A percentile compares a stretch with the other conserved stretches of the same genome.
phyloP scores from a whole-genome alignment of 2,888 invertebrate species.

The Schizaphis graminum region DNA sequence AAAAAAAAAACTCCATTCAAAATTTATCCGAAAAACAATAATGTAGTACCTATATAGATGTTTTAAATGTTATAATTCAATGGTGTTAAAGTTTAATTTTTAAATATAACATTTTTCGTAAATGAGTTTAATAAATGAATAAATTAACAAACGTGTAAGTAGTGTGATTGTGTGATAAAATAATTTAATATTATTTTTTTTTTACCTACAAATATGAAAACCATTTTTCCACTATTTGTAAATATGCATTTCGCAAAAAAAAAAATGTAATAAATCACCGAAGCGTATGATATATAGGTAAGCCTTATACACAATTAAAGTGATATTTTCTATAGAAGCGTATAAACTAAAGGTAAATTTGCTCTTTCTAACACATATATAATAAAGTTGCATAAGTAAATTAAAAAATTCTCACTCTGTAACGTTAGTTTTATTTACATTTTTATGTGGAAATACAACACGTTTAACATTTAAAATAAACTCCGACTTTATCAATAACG shows the following conservation, averaged over 20 bases:
- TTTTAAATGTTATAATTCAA: not conserved
- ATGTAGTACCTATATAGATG: not conserved
- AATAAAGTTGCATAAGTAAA: not conserved
- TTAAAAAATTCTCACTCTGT: not conserved
- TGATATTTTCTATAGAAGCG: not conserved
- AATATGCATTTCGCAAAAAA: not conserved
- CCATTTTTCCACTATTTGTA: not conserved
- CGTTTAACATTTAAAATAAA: not conserved
- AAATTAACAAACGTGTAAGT: not conserved
- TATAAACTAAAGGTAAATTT: not conserved
- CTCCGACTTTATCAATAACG: not conserved
- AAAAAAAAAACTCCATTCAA: not conserved
- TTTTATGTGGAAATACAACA: not conserved
- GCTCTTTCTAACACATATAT: not conserved
- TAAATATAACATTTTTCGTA: not conserved
- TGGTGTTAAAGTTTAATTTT: not conserved
- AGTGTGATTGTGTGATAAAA: not conserved
- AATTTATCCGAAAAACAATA: conserved; percentile 7
- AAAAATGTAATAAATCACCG: not conserved
- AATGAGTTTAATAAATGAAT: not conserved
- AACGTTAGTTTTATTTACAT: not conserved
- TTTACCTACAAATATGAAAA: conserved; percentile 1
- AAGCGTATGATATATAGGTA: not conserved
- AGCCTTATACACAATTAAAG: not conserved
- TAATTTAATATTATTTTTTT: not conserved